These are phyloP conservation scores for Gisinianus flammeolus DNA, from an alignment of 2,888 invertebrate genomes.

Conservation along the genomic window DNA sequence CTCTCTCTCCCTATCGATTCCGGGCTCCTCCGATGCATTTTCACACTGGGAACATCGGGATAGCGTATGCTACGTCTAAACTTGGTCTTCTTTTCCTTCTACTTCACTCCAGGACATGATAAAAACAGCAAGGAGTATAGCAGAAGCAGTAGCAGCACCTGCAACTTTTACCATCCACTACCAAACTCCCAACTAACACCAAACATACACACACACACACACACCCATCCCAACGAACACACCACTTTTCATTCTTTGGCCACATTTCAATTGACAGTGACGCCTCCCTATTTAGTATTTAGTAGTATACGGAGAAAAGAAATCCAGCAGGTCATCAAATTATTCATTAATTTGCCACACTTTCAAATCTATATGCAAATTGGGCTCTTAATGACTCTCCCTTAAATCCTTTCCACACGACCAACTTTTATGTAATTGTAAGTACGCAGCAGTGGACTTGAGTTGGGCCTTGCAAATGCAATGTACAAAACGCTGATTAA, in stretches of 20 bases:
- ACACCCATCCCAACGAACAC: too few species aligned
- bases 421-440: too few species aligned
- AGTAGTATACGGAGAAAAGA: background rate
- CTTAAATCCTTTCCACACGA: too few species aligned
- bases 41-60: conserved; percentile 10
- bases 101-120: background rate
- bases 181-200: too few species aligned
- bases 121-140: background rate
- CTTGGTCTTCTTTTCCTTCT: background rate
- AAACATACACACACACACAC: too few species aligned
- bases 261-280: conserved; percentile 5
- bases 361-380: conserved; percentile 1
- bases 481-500: too few species aligned
- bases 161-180: background rate
- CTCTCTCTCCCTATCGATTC: conserved; percentile 20
- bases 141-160: background rate
- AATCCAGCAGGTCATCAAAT: conserved; percentile 15
- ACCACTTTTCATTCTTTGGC: background rate
- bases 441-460: too few species aligned
- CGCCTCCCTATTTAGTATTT: conserved; percentile 19
- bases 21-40: conserved; percentile 17
- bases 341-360: conserved; percentile 5
- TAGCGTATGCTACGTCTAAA: conserved; percentile 11
- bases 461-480: too few species aligned
- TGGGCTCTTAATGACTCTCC: background rate